A percentile compares a stretch with the other conserved stretches of the same genome.
Evolutionary conservation across 2,797 vertebrate genomes (phyloP).

Genomic region (Amblyraja radiata): DNA sequence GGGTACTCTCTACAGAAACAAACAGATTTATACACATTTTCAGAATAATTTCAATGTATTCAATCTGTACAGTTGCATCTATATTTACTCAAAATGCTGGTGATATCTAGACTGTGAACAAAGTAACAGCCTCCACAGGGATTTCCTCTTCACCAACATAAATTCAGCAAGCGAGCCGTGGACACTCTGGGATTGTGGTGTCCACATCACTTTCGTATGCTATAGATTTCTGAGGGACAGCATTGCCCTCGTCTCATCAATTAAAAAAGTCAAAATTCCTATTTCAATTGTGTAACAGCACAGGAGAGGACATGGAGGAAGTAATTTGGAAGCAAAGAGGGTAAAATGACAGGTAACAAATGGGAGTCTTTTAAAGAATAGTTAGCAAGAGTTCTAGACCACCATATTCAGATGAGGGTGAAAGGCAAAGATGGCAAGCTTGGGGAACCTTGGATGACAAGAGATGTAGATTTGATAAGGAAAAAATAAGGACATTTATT

Average conservation of each 20-base stretch:
- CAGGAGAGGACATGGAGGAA: too few species aligned
- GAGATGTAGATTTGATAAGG: too few species aligned
- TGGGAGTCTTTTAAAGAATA: too few species aligned
- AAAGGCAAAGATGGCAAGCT: too few species aligned
- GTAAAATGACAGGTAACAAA: too few species aligned
- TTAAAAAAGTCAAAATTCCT: not conserved
- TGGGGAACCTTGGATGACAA: too few species aligned
- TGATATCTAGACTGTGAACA: not conserved
- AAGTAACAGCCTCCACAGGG: not conserved
- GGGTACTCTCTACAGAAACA: constrained; percentile 66
- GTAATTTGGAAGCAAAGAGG: too few species aligned
- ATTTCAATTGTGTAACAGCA: too few species aligned
- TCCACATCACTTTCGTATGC: not conserved
- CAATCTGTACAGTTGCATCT: not conserved
- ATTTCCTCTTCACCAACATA: not conserved
- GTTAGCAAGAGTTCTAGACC: too few species aligned
- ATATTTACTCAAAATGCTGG: not conserved
- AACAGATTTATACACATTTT: not conserved
- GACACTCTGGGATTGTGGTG: not conserved
- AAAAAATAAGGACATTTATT: too few species aligned
- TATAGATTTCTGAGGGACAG: not conserved
- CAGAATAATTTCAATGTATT: not conserved
- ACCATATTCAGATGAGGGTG: too few species aligned
- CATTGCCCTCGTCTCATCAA: not conserved
- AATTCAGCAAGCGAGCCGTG: not conserved